Evolutionary conservation across 2,113 vertebrate genomes (phyloP), one percentile per base, ranked within the genome.

Genomic region (Oenanthe melanoleuca): DNA sequence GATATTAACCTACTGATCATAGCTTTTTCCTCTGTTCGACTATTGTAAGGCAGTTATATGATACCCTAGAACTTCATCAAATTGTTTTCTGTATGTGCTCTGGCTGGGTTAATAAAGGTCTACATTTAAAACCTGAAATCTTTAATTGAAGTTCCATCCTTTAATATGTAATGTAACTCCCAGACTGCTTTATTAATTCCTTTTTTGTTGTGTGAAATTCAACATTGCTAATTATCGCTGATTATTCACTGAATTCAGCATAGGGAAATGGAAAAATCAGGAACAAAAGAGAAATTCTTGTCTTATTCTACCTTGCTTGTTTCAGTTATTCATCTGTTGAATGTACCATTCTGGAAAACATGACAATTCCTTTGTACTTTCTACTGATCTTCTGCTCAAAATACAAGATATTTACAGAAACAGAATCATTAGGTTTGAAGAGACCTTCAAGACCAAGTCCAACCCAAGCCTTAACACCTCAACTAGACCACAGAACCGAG

Each of bases 311-410:
- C 83, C 49, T 86, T 53, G 74, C n/a, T 85, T 8, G 16, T 83
- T 97, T 94, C 52, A 80, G 3, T 81, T 95, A 73, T 92, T 93
- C 55, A 66, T 97, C 92, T 97, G 50, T 82, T 93, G 49, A 14
- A 55, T 25, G 4, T 60, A 87, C 9, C 33, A 91, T 86, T 93
- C 88, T 89, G 57, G 42, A 81, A 92, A 88, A 55, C 12, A 15
- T 74, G 50, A 91, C 38, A 82, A 57, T 86, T 88, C 21, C 90
- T 97, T 93, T 57, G n/a, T 49, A 79, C 24, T 74, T 93, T 33
- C 20, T 29, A 85, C 15, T 63, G n/a, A 42, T 81, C 86, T 40
- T 89, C 69, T 88, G 70, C 24, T 94, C n/a, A 92, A 24, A 93
- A 52, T 25, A 63, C 8, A 88, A 69, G 14, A 44, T 73, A 47